These are phyloP conservation scores for Boulengeromyrus knoepffleri DNA, from an alignment of 2,113 vertebrate genomes.

Conservation along the genomic window DNA sequence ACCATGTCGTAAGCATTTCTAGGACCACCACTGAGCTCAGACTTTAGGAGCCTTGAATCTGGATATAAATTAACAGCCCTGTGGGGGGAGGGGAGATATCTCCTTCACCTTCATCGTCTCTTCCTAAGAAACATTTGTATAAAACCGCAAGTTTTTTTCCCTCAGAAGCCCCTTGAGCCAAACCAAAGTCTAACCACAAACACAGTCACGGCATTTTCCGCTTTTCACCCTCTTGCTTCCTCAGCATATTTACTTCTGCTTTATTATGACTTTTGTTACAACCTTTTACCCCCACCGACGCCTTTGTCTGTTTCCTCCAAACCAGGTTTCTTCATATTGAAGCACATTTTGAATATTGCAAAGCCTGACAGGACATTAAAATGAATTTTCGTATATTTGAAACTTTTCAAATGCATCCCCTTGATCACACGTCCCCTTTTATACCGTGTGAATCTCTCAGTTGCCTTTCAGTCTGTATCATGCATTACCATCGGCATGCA, in stretches of 20 bases:
- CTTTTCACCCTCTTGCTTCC: slow-evolving; percentile 36
- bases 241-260: slow-evolving; percentile 49
- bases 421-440: not conserved
- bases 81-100: not conserved
- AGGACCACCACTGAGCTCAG: not conserved
- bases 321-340: not conserved
- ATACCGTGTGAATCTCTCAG: not conserved
- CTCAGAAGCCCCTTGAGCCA: slow-evolving; percentile 9
- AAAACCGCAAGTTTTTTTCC: slow-evolving; percentile 48
- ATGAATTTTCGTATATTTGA: not conserved
- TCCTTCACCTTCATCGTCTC: not conserved
- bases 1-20: not conserved
- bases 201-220: slow-evolving; percentile 44
- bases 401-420: not conserved
- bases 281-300: not conserved
- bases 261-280: not conserved
- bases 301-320: not conserved
- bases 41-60: not conserved
- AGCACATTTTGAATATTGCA: not conserved
- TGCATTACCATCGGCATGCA: not conserved
- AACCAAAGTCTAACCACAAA: slow-evolving; percentile 41
- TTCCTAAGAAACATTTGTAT: not conserved
- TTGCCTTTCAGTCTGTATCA: not conserved
- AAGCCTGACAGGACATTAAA: not conserved
- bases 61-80: not conserved